Conservation (phyloP, 2,113 vertebrate species). For the Siphamia tubifer region DNA sequence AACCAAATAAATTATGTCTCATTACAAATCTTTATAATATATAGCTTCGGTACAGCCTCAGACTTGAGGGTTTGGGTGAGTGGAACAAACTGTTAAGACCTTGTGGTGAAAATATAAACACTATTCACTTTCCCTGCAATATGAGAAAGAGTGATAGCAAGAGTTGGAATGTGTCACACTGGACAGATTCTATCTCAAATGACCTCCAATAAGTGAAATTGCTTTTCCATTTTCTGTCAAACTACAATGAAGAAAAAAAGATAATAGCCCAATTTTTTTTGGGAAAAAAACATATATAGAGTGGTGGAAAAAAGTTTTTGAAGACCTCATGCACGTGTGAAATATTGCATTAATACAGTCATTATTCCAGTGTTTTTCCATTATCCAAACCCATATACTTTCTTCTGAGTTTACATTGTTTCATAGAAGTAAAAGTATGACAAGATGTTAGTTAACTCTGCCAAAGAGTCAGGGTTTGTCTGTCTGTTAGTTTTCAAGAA, state of each 20-base stretch:
- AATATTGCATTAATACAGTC: too few relatives aligned
- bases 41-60: constrained; percentile 13
- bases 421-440: too few relatives aligned
- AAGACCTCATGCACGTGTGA: too few relatives aligned
- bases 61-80: constrained; percentile 7
- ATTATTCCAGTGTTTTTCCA: too few relatives aligned
- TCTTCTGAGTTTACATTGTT: too few relatives aligned
- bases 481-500: too few relatives aligned
- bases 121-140: constrained; percentile 3
- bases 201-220: background rate
- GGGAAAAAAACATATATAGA: too few relatives aligned
- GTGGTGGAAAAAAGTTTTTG: too few relatives aligned
- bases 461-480: too few relatives aligned
- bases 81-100: constrained; percentile 17
- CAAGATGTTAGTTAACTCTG: too few relatives aligned
- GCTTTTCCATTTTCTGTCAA: background rate
- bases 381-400: too few relatives aligned
- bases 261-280: too few relatives aligned
- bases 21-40: constrained; percentile 12
- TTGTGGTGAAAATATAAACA: constrained; percentile 20
- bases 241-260: background rate
- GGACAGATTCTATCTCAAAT: background rate
- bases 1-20: background rate
- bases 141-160: background rate
- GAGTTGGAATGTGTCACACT: background rate